These are phyloP conservation scores for Triops longicaudatus DNA, from an alignment of 1,140 invertebrate species.

Conservation along the genomic window DNA sequence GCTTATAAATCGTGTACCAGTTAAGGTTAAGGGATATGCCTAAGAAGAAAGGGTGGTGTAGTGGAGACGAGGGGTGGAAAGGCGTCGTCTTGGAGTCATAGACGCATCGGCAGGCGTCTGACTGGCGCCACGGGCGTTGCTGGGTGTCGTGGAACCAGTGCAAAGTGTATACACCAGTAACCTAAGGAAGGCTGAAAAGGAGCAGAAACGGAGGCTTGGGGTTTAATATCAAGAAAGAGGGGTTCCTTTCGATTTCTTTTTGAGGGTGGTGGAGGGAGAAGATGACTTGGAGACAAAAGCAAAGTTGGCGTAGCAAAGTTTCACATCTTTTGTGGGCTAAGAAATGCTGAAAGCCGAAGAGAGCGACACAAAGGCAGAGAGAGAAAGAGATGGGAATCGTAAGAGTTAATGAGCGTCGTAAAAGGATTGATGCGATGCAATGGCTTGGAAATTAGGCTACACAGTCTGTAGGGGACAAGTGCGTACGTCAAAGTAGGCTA, in stretches of 20 bases:
- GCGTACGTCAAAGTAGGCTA: too few relatives aligned
- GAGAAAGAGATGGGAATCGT: background rate
- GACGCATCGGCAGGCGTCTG: background rate
- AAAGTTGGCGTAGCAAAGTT: background rate
- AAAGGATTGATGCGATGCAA: constrained; percentile 4
- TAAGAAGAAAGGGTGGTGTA: background rate
- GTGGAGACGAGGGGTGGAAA: background rate
- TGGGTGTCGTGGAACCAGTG: too few relatives aligned
- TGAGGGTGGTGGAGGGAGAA: background rate
- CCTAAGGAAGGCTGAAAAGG: too few relatives aligned
- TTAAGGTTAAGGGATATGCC: background rate
- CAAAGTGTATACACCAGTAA: too few relatives aligned
- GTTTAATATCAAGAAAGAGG: background rate
- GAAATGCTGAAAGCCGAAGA: background rate
- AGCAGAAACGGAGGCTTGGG: background rate
- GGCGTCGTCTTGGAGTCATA: background rate
- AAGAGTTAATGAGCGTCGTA: background rate
- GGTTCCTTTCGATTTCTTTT: background rate
- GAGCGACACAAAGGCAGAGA: background rate
- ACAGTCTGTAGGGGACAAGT: too few relatives aligned
- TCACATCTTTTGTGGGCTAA: background rate
- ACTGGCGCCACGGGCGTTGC: background rate
- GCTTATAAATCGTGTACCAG: constrained; percentile 12
- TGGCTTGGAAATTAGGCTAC: background rate
- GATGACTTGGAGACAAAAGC: background rate